These are phyloP conservation scores for Podarcis lilfordi DNA, from an alignment of 2,797 vertebrate genomes.

Conservation along the genomic window DNA sequence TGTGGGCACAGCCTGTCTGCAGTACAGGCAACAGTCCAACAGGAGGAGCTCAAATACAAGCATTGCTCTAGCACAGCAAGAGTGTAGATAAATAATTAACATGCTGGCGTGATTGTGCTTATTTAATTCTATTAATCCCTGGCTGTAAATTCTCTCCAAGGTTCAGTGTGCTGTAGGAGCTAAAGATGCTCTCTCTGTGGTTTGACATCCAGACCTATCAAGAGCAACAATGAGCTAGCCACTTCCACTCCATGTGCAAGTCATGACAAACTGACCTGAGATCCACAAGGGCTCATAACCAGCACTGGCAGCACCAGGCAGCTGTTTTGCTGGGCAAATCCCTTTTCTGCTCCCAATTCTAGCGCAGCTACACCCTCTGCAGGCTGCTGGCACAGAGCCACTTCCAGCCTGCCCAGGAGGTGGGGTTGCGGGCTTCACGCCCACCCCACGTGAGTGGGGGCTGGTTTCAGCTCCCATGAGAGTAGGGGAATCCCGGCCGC, in stretches of 20 bases:
- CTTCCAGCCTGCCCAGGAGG: too few species aligned
- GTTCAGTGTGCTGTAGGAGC: constrained; percentile 48
- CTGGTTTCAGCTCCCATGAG: too few species aligned
- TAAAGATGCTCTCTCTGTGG: constrained; percentile 35
- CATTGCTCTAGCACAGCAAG: constrained; percentile 1
- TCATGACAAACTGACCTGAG: neutral
- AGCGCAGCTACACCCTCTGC: neutral
- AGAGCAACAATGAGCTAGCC: neutral
- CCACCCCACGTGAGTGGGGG: too few species aligned
- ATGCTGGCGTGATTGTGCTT: constrained; percentile 27
- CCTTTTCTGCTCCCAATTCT: neutral
- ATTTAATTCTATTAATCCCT: constrained; percentile 63
- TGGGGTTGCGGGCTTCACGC: too few species aligned
- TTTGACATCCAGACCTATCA: constrained; percentile 8
- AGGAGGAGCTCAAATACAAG: constrained; percentile 72
- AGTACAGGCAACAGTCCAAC: constrained; percentile 43
- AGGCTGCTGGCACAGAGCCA: neutral
- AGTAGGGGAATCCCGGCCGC: too few species aligned
- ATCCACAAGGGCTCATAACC: neutral
- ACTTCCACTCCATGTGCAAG: neutral
- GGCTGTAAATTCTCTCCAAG: constrained; percentile 53
- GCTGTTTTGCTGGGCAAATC: neutral
- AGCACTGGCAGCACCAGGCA: neutral
- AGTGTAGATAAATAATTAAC: constrained; percentile 28
- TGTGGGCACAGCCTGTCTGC: constrained; percentile 40